Base-by-base conservation (phyloP, 2,888 invertebrate species). In the Yponomeuta plumbellus region DNA sequence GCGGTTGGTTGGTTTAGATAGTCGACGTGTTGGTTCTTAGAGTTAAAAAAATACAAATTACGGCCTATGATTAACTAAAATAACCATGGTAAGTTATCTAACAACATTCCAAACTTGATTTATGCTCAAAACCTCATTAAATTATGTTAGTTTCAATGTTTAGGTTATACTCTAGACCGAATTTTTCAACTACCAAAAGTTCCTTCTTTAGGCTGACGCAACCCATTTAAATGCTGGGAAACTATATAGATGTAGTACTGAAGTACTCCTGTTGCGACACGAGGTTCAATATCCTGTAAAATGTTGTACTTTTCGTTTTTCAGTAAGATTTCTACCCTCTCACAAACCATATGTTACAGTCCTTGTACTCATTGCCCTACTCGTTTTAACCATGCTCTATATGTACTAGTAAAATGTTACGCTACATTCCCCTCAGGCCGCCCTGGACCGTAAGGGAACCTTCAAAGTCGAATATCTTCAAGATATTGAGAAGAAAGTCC, bases 401-500 rank as follows among this genome's bases (percentile, higher is more conserved):
- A 1, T 17, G 34, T 34, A 34, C 17, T 52, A 13, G 17, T 52
- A 13, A 52, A 52, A 17, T 52, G 3, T 17, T 52, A 68, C 39
- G 64, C 59, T 69, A 65, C 61, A n/a, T 66, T 39, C 17, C 68
- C 64, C 66, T 80, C 72, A 93, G 93, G 81, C 84, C 69, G 80
- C 83, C 10, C 75, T 82, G 69, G 88, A 85, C 70, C 80, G 98
- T 61, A 99, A 99, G 88, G 98, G 98, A 63, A 98, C 98, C n/a
- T 97, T 97, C 75, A 99, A 99, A 90, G 96, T 99, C 58, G 96
- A 97, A 80, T 97, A 96, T 80, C 93, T 99, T 6, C 96, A 96
- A 83, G 94, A 96, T 74, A 97, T 99, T 72, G 99, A 99, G 80
- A 92, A 92, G 68, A 93, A 95, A 70, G 94, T 98, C 17, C 99